phyloP scores from a whole-genome alignment of 2,888 invertebrate species.

The Anaspis maculata region DNA sequence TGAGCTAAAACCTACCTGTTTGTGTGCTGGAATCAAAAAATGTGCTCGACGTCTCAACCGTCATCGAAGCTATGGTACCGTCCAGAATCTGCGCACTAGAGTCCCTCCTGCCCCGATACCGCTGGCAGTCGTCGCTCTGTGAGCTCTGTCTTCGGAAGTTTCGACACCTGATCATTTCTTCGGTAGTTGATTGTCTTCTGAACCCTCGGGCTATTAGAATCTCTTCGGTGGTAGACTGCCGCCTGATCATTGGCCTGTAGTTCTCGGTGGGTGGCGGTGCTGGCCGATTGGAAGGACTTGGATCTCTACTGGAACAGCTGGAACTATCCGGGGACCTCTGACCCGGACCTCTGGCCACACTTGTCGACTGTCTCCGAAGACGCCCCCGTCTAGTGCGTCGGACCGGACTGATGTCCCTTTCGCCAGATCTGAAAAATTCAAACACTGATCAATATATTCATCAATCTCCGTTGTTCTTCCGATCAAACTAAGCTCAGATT shows the following conservation, averaged over 20 bases:
- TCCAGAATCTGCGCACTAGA: slow-evolving; percentile 86
- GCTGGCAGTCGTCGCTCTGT: slow-evolving; percentile 59
- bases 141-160: slow-evolving; percentile 73
- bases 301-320: slow-evolving; percentile 77
- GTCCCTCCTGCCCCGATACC: slow-evolving; percentile 65
- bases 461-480: no score
- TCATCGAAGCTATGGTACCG: slow-evolving; percentile 87
- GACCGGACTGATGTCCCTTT: slow-evolving; percentile 70
- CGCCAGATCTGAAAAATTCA: no score
- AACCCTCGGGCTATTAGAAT: slow-evolving; percentile 85
- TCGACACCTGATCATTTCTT: slow-evolving; percentile 86
- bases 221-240: slow-evolving; percentile 88
- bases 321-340: slow-evolving; percentile 61
- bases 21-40: slow-evolving; percentile 90
- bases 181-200: slow-evolving; percentile 81
- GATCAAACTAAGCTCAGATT: no score
- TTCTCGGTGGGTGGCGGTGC: slow-evolving; percentile 44
- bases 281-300: slow-evolving; percentile 66
- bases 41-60: slow-evolving; percentile 85
- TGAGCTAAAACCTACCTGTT: no score
- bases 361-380: slow-evolving; percentile 70
- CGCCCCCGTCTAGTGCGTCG: slow-evolving; percentile 61
- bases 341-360: slow-evolving; percentile 50
- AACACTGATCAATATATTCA: no score
- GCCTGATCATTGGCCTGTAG: slow-evolving; percentile 65